These are phyloP conservation scores for Falco naumanni DNA, from an alignment of 2,797 vertebrate species.

Conservation along the genomic window DNA sequence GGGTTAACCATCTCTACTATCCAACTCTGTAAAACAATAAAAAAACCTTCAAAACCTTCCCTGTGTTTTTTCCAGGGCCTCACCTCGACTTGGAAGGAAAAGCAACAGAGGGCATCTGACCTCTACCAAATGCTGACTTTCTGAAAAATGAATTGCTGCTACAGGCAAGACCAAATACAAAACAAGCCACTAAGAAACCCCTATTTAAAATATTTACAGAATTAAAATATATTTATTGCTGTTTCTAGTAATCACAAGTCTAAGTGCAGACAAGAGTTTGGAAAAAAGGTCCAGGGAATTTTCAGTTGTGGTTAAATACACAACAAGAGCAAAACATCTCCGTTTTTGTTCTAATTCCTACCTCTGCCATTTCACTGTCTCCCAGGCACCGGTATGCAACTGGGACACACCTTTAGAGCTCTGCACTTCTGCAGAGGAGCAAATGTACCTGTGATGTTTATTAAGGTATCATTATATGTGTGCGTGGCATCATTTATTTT, in stretches of 20 bases:
- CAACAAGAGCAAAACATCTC: background rate
- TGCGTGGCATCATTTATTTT: slow-evolving; percentile 74
- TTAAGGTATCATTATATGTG: slow-evolving; percentile 71
- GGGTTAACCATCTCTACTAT: background rate
- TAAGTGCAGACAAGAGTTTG: background rate
- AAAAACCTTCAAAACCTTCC: background rate
- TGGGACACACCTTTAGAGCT: slow-evolving; percentile 13
- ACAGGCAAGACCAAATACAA: background rate
- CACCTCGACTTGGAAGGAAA: background rate
- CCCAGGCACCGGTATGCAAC: background rate
- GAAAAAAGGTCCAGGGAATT: background rate
- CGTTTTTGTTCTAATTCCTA: background rate
- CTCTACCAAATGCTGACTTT: background rate
- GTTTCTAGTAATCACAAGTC: background rate
- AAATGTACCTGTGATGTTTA: slow-evolving; percentile 59
- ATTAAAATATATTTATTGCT: background rate
- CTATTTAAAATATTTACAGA: background rate
- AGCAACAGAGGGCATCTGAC: background rate
- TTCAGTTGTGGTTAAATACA: background rate
- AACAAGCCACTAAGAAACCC: background rate
- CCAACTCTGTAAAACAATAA: background rate
- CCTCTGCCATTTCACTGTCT: background rate
- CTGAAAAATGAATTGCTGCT: background rate
- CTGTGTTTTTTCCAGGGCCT: background rate
- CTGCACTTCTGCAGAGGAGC: slow-evolving; percentile 19